Evolutionary conservation across 2,113 vertebrate genomes (phyloP).

Genomic region (Myrmophylax atrothorax): DNA sequence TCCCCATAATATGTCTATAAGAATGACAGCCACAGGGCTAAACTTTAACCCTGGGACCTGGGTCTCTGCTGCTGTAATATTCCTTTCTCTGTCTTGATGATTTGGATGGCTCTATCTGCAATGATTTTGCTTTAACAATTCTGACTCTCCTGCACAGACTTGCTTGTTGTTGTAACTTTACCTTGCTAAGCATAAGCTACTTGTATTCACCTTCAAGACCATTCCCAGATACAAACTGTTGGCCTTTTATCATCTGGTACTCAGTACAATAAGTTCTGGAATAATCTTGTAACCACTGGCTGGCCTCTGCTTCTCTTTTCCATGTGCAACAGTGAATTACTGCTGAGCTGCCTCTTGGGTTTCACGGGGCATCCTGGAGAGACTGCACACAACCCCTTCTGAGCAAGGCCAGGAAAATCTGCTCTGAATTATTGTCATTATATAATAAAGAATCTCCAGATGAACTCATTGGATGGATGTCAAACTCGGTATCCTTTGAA

Average conservation of each 20-base stretch:
- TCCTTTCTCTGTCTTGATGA: neutral
- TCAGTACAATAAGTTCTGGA: neutral
- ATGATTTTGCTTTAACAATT: neutral
- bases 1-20: neutral
- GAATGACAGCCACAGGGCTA: neutral
- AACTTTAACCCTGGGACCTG: neutral
- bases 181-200: neutral
- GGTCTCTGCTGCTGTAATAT: neutral
- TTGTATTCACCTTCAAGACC: neutral
- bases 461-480: neutral
- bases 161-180: neutral
- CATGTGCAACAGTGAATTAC: neutral
- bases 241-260: neutral
- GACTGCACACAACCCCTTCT: neutral
- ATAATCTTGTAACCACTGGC: neutral
- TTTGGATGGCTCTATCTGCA: neutral
- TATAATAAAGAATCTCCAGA: slow-evolving; percentile 21
- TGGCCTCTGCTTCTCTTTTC: neutral
- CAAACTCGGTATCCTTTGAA: slow-evolving; percentile 9
- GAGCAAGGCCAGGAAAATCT: neutral
- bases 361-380: neutral
- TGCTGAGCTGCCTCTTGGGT: neutral
- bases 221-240: neutral
- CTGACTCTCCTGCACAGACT: neutral
- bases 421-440: neutral